These are phyloP conservation scores for Palythoa caribaeorum DNA, from an alignment of 92 coral and sea anemone species.

Conservation along the genomic window DNA sequence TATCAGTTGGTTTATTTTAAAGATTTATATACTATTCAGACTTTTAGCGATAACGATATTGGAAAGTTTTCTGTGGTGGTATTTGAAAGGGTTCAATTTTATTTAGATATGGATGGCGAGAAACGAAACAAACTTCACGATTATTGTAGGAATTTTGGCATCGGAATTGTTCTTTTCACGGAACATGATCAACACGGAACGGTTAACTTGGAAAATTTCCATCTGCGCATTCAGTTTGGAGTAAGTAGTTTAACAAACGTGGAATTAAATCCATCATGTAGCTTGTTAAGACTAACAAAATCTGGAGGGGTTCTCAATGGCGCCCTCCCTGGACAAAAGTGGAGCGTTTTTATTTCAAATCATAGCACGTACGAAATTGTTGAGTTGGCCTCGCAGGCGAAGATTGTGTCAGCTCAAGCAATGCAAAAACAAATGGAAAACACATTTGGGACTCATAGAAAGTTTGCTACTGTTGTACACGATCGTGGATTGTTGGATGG, in stretches of 20 bases:
- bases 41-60: constrained; percentile 55
- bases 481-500: constrained; percentile 89
- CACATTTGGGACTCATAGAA: not conserved
- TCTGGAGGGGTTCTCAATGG: constrained; percentile 84
- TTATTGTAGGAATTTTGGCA: constrained; percentile 75
- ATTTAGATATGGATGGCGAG: constrained; percentile 58
- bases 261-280: constrained; percentile 78
- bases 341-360: constrained; percentile 79
- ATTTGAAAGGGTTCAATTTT: constrained; percentile 87
- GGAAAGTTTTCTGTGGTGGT: constrained; percentile 79
- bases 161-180: constrained; percentile 84
- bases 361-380: constrained; percentile 85
- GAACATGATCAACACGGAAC: constrained; percentile 63
- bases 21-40: constrained; percentile 67
- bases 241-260: constrained; percentile 65
- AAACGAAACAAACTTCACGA: constrained; percentile 67
- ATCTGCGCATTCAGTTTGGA: constrained; percentile 63
- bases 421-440: not conserved
- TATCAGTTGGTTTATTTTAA: constrained; percentile 74
- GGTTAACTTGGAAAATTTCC: constrained; percentile 51
- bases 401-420: constrained; percentile 10
- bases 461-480: constrained; percentile 71
- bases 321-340: constrained; percentile 60
- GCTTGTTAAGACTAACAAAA: constrained; percentile 79
- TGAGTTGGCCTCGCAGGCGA: constrained; percentile 66